Base-by-base conservation (phyloP, 2,888 invertebrate genomes). In the Dendrolimus pini region DNA sequence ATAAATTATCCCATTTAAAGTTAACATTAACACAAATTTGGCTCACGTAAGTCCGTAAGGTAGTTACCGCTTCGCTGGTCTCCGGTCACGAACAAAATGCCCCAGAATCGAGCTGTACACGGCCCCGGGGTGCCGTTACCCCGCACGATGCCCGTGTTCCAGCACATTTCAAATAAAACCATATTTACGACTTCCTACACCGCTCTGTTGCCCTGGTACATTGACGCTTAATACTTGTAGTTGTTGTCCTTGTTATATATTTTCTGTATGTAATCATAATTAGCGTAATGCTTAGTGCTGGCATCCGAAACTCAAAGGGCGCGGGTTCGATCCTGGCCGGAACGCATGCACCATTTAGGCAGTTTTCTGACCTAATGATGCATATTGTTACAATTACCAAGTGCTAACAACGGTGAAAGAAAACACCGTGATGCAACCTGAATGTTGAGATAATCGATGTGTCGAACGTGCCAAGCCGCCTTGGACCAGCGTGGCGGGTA, bases 171-270 rank as follows among this genome's bases (percentile, higher is more conserved):
- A 78, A 83, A 83, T 82, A 80, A 81, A 81, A 76, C 72, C 69
- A 78, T 83, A 84, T 86, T 85, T 84, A 85, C 73, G 74, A 77
- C 78, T 78, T 80, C 75, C 78, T 76, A 62, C 70, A 65, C 58
- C 63, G 59, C 62, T 63, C 67, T 73, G 71, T 66, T 63, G 63
- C 65, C 68, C 69, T 73, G 65, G 69, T 75, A 68, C 65, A 62
- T 62, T 10, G 47, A 47, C 47, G 47, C 10, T 47, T 8, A 47
- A 47, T 47, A 47, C 47, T 47, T 12, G 47, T 47, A 47, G 0
- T 8, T 47, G 47, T 12, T 7, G 9, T 47, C 47, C 9, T 47
- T 47, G 1, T 47, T 47, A 9, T 18, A 3, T 47, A 9, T 47
- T 47, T 47, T 47, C 12, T 30, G 2, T 30, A 30, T 30, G 30